phyloP scores from a whole-genome alignment of 30 jellyfish, hydroid and myxozoan species.

The Turritopsis dohrnii region DNA sequence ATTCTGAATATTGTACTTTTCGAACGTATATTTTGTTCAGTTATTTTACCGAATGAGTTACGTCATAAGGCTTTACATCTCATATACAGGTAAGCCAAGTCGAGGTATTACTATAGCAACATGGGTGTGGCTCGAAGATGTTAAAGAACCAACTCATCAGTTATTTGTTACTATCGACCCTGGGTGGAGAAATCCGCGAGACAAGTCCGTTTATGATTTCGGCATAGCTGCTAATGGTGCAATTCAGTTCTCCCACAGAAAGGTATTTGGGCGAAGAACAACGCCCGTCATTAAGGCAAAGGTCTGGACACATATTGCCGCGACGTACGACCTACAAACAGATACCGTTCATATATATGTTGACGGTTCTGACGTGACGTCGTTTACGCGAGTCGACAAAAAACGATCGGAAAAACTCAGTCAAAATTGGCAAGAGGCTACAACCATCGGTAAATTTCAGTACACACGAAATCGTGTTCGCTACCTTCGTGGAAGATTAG shows the following conservation, averaged over 20 bases:
- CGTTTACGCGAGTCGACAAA: slow-evolving; percentile 57
- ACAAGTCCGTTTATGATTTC: slow-evolving; percentile 73
- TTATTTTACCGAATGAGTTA: no score
- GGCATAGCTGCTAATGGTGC: slow-evolving; percentile 78
- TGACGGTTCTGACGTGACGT: slow-evolving; percentile 47
- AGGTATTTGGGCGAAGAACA: slow-evolving; percentile 81
- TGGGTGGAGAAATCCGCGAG: slow-evolving; percentile 85
- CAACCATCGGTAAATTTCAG: slow-evolving; percentile 73
- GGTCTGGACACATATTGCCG: slow-evolving; percentile 95
- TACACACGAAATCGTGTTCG: slow-evolving; percentile 63
- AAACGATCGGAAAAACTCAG: slow-evolving; percentile 47
- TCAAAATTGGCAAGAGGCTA: slow-evolving; percentile 79
- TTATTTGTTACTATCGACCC: slow-evolving; percentile 91
- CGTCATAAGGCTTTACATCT: no score
- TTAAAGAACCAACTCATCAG: slow-evolving; percentile 84
- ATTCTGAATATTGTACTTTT: no score
- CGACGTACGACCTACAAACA: slow-evolving; percentile 64
- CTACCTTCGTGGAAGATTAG: slow-evolving; percentile 58
- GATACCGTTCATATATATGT: slow-evolving; percentile 56
- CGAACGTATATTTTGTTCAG: no score
- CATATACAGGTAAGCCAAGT: slow-evolving; percentile 64
- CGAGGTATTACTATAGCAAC: slow-evolving; percentile 79
- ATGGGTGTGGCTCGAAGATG: slow-evolving; percentile 79
- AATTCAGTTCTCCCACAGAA: slow-evolving; percentile 75
- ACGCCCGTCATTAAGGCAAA: slow-evolving; percentile 63